Conservation (phyloP, 2,113 vertebrate species). For the Ailuropoda melanoleuca region DNA sequence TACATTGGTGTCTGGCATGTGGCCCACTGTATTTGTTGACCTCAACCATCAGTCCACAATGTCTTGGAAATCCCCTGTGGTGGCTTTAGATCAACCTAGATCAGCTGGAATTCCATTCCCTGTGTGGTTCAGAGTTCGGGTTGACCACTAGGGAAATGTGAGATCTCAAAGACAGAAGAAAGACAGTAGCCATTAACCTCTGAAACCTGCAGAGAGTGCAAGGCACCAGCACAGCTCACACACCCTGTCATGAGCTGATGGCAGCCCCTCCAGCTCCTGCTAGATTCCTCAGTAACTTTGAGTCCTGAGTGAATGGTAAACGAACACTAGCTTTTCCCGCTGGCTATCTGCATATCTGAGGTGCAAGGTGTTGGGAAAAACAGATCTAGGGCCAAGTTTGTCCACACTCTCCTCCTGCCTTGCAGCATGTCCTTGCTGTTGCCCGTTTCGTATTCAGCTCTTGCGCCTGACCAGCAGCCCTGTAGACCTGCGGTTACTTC, state of each 20-base stretch:
- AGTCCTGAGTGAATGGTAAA: neutral
- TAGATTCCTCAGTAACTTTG: too few relatives aligned
- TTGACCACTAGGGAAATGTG: neutral
- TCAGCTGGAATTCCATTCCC: neutral
- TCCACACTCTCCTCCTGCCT: neutral
- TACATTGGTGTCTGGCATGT: neutral
- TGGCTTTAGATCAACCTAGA: neutral
- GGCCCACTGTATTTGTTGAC: neutral
- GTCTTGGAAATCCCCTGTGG: neutral
- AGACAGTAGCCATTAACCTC: neutral
- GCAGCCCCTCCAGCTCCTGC: neutral
- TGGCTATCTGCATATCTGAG: neutral
- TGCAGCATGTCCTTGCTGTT: neutral
- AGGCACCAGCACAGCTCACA: too few relatives aligned
- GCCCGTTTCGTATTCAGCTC: neutral
- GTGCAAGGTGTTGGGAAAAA: neutral
- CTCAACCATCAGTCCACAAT: neutral
- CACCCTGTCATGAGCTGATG: neutral
- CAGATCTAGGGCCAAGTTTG: neutral
- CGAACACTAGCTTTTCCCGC: neutral
- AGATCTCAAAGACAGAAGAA: neutral
- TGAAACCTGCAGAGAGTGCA: neutral
- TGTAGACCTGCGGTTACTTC: neutral
- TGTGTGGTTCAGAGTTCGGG: neutral
- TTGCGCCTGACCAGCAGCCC: neutral